phyloP scores from a whole-genome alignment of 2,113 vertebrate species.

The Protobothrops flavoviridis region DNA sequence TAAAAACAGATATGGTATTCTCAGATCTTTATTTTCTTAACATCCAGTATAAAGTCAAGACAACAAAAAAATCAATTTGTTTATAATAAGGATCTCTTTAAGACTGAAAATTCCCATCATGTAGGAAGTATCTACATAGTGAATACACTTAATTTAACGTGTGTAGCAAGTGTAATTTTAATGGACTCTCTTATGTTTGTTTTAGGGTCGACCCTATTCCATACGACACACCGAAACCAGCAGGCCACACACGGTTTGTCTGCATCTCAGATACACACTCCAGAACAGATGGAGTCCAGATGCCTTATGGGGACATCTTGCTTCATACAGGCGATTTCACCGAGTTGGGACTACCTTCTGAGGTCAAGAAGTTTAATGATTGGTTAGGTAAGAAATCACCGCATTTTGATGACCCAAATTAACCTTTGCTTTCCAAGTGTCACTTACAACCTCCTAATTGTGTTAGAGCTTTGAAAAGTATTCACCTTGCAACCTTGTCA shows the following conservation, averaged over 20 bases:
- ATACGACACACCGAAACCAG: conserved; percentile 95
- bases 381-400: conserved; percentile 96
- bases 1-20: neutral
- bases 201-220: conserved; percentile 97
- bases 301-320: conserved; percentile 98
- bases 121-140: neutral
- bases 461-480: conserved; percentile 74
- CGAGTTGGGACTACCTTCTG: conserved; percentile 96
- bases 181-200: conserved; percentile 75
- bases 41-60: neutral
- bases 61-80: neutral
- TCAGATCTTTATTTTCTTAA: neutral
- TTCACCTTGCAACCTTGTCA: conserved; percentile 38
- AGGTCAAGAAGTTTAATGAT: conserved; percentile 99
- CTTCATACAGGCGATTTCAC: conserved; percentile 98
- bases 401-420: conserved; percentile 78
- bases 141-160: conserved; percentile 5
- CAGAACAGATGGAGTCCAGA: conserved; percentile 99
- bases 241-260: conserved; percentile 97
- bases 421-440: conserved; percentile 76
- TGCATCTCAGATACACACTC: conserved; percentile 98
- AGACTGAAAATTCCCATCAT: neutral
- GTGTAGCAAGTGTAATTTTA: conserved; percentile 68
- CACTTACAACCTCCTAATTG: conserved; percentile 78
- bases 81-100: neutral